These are phyloP conservation scores for Gobio gobio DNA, from an alignment of 2,113 vertebrate genomes.

Conservation along the genomic window DNA sequence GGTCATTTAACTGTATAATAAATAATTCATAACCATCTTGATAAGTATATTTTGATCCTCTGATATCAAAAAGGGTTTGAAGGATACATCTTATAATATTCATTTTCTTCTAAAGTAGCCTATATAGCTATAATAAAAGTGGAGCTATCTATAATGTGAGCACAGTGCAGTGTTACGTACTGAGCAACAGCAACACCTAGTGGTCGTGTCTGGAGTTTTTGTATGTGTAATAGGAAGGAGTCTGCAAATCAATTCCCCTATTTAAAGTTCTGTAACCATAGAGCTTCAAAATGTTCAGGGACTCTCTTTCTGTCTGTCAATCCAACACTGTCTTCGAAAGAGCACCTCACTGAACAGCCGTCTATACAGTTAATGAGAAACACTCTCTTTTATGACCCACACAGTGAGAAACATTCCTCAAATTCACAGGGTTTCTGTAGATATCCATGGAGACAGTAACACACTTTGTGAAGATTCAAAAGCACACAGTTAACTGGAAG, in stretches of 20 bases:
- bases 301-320: conserved; percentile 3
- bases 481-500: not conserved
- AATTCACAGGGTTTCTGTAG: conserved; percentile 17
- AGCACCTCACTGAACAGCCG: not conserved
- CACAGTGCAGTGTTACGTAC: not conserved
- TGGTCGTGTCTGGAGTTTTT: not conserved
- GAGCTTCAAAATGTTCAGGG: not conserved
- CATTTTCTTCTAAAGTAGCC: not conserved
- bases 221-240: not conserved
- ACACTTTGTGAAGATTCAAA: not conserved
- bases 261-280: not conserved
- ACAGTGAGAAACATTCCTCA: conserved; percentile 11
- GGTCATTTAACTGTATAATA: not conserved
- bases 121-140: not conserved
- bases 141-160: not conserved
- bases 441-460: conserved; percentile 22
- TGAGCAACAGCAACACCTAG: conserved; percentile 50
- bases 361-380: conserved; percentile 1
- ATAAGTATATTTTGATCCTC: conserved; percentile 2
- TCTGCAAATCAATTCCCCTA: not conserved
- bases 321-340: conserved; percentile 6
- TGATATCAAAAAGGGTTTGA: not conserved
- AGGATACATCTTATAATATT: not conserved
- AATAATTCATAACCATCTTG: conserved; percentile 10
- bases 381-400: conserved; percentile 1